phyloP scores from a whole-genome alignment of 2,113 vertebrate species.

The Cryptomyrus ogoouensis region DNA sequence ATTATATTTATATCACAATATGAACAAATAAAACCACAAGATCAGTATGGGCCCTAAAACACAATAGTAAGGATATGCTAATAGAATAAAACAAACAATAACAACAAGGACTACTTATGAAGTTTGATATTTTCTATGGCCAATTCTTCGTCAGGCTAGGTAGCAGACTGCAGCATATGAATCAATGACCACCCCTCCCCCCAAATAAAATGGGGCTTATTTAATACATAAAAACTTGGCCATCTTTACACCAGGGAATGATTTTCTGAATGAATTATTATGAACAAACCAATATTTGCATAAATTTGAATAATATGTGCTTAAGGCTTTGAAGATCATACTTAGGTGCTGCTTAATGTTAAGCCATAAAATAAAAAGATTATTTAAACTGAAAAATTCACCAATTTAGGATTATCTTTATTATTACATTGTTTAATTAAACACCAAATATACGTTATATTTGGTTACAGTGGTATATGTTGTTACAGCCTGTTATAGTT shows the following conservation, averaged over 20 bases:
- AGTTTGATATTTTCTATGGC: neutral
- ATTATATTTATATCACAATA: neutral
- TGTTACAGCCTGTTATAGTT: neutral
- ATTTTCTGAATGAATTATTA: neutral
- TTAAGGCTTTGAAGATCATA: neutral
- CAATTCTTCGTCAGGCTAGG: neutral
- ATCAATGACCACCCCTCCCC: neutral
- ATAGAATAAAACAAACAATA: neutral
- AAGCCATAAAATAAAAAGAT: neutral
- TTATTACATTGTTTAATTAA: neutral
- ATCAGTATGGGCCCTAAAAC: neutral
- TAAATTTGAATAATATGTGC: neutral
- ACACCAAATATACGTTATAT: neutral
- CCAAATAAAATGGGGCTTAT: neutral
- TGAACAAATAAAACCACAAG: neutral
- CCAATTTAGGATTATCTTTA: neutral
- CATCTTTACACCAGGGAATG: neutral
- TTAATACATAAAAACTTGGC: neutral
- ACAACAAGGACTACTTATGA: neutral
- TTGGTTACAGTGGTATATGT: neutral
- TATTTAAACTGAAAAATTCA: neutral
- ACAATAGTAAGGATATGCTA: neutral
- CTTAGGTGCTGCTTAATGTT: neutral
- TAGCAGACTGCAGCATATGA: neutral
- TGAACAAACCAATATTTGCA: neutral